Conservation (phyloP, 2,797 vertebrate genomes). For the Nannoperca obscura region DNA sequence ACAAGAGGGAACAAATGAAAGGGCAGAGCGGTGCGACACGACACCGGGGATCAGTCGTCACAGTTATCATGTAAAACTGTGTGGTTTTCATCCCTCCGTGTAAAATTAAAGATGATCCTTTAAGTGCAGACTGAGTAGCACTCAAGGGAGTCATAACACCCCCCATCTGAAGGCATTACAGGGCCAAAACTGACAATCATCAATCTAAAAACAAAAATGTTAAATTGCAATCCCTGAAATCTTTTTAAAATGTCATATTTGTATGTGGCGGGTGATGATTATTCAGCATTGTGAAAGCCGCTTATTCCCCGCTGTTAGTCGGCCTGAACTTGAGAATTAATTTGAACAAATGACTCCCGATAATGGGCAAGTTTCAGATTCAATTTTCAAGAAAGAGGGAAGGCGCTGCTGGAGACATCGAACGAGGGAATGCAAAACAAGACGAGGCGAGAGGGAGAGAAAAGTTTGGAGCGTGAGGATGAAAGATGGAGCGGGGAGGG, state of each 20-base stretch:
- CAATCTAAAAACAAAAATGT: slow-evolving; percentile 21
- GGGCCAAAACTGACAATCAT: slow-evolving; percentile 18
- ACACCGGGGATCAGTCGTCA: not conserved
- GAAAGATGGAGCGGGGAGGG: slow-evolving; percentile 30
- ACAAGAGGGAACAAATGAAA: slow-evolving; percentile 5
- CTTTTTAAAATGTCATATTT: slow-evolving; percentile 38
- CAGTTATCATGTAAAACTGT: not conserved
- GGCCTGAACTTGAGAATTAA: slow-evolving; percentile 39
- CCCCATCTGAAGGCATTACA: not conserved
- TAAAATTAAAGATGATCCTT: slow-evolving; percentile 14
- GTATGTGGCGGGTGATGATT: slow-evolving; percentile 25
- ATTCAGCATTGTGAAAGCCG: slow-evolving; percentile 43
- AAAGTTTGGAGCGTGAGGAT: slow-evolving; percentile 5
- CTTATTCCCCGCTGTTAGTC: slow-evolving; percentile 44
- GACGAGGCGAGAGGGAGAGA: slow-evolving; percentile 17
- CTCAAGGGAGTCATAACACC: slow-evolving; percentile 14
- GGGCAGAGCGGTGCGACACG: not conserved
- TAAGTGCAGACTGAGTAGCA: slow-evolving; percentile 11
- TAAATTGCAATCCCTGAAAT: slow-evolving; percentile 5
- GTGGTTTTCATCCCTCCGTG: not conserved
- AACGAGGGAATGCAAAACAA: slow-evolving; percentile 37
- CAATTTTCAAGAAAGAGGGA: slow-evolving; percentile 29
- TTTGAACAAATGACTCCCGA: slow-evolving; percentile 53
- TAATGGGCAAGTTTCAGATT: slow-evolving; percentile 46
- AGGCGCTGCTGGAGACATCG: slow-evolving; percentile 33